Conservation (phyloP, 2,888 invertebrate species). For the Lamellibrachia columna region DNA sequence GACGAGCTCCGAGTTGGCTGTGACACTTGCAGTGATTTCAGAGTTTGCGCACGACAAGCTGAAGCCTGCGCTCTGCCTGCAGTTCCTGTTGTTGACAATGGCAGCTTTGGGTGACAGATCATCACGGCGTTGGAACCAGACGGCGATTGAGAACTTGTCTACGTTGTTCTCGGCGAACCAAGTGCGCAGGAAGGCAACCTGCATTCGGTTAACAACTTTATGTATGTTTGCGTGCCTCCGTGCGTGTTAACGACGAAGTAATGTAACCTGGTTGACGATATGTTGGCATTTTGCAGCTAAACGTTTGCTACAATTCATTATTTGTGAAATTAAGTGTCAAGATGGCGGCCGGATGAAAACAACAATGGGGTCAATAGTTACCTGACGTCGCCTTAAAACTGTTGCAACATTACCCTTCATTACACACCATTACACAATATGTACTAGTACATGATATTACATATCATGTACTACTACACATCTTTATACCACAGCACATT, state of each 20-base stretch:
- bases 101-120: background rate
- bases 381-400: too few relatives aligned
- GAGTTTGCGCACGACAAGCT: background rate
- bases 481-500: too few relatives aligned
- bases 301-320: too few relatives aligned
- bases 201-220: background rate
- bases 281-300: too few relatives aligned
- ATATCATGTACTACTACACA: too few relatives aligned
- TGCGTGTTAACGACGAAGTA: background rate
- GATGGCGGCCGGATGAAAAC: too few relatives aligned
- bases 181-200: slow-evolving; percentile 20
- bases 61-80: background rate
- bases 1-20: background rate
- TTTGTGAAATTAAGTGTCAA: too few relatives aligned
- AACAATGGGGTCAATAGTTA: too few relatives aligned
- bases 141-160: slow-evolving; percentile 17
- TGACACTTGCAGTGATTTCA: background rate
- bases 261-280: too few relatives aligned
- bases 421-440: too few relatives aligned
- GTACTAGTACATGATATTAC: too few relatives aligned
- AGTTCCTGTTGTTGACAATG: background rate
- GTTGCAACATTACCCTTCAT: too few relatives aligned
- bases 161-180: slow-evolving; percentile 22
- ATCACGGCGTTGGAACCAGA: slow-evolving; percentile 18
- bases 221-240: background rate